Conservation (phyloP, 2,888 invertebrate genomes). For the Teinopalpus imperialis region DNA sequence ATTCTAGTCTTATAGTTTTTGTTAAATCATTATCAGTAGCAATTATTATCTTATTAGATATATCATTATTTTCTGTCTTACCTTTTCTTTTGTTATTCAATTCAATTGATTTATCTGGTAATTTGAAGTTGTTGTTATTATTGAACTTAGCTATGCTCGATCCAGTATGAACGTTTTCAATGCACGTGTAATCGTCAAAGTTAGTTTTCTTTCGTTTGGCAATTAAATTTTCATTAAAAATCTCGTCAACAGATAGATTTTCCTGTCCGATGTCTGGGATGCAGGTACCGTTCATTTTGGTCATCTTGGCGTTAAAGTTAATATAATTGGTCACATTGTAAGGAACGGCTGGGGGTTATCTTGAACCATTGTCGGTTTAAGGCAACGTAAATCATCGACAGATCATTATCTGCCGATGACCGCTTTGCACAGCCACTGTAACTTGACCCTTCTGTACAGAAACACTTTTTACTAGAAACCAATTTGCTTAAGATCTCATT, state of each 20-base stretch:
- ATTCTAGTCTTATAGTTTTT: slow-evolving; percentile 58
- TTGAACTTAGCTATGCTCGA: slow-evolving; percentile 39
- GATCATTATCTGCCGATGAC: slow-evolving; percentile 78
- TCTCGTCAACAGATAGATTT: slow-evolving; percentile 58
- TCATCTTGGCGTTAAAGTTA: slow-evolving; percentile 53
- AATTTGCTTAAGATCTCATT: slow-evolving; percentile 50
- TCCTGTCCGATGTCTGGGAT: slow-evolving; percentile 57
- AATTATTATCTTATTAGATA: slow-evolving; percentile 51
- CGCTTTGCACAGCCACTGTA: slow-evolving; percentile 54
- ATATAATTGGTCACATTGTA: slow-evolving; percentile 77
- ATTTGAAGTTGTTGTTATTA: slow-evolving; percentile 51
- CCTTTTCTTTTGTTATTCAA: slow-evolving; percentile 51
- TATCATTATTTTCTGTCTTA: slow-evolving; percentile 33
- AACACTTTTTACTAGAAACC: slow-evolving; percentile 42
- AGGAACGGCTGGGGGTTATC: slow-evolving; percentile 58
- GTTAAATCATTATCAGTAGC: slow-evolving; percentile 58
- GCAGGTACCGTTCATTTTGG: slow-evolving; percentile 65
- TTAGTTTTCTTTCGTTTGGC: slow-evolving; percentile 53
- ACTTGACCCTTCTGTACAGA: slow-evolving; percentile 46
- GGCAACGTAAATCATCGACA: slow-evolving; percentile 76
- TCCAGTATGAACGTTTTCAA: slow-evolving; percentile 26
- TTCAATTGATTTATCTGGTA: slow-evolving; percentile 37
- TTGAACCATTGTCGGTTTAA: slow-evolving; percentile 71
- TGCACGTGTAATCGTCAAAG: slow-evolving; percentile 34
- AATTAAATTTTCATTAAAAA: slow-evolving; percentile 57